Percentiles rank a stretch among this genome's conserved stretches.
These are phyloP conservation scores for Acanthopagrus latus DNA, from an alignment of 2,797 vertebrate species.

Conservation along the genomic window DNA sequence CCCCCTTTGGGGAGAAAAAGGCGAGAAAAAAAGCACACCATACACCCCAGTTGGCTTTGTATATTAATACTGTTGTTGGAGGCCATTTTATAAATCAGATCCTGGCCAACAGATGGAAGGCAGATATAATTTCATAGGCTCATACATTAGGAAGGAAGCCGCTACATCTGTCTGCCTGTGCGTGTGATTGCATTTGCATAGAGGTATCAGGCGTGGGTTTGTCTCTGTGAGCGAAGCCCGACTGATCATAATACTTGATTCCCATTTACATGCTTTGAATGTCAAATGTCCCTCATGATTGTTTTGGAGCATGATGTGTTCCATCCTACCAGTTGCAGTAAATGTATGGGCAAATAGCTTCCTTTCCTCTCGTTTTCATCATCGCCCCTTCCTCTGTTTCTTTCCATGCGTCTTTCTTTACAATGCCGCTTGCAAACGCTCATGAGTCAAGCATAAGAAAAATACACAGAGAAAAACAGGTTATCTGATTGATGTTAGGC, in stretches of 20 bases:
- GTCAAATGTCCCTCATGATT: slow-evolving; percentile 72
- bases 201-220: slow-evolving; percentile 53
- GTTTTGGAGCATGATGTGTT: slow-evolving; percentile 69
- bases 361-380: slow-evolving; percentile 37
- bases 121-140: slow-evolving; percentile 69
- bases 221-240: slow-evolving; percentile 47
- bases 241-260: slow-evolving; percentile 61
- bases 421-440: slow-evolving; percentile 51
- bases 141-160: slow-evolving; percentile 65
- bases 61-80: slow-evolving; percentile 51
- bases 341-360: slow-evolving; percentile 52
- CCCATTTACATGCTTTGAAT: slow-evolving; percentile 69
- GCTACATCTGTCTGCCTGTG: slow-evolving; percentile 65
- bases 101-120: slow-evolving; percentile 74
- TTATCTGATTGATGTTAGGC: slow-evolving; percentile 81
- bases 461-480: slow-evolving; percentile 41
- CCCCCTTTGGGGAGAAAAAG: slow-evolving; percentile 13
- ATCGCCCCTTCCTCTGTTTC: slow-evolving; percentile 34
- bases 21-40: neutral
- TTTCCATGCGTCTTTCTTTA: slow-evolving; percentile 35
- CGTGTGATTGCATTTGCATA: slow-evolving; percentile 74
- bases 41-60: slow-evolving; percentile 41
- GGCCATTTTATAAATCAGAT: slow-evolving; percentile 65
- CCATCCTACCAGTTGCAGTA: slow-evolving; percentile 40
- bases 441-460: slow-evolving; percentile 41